A percentile compares a stretch with the other conserved stretches of the same genome.
phyloP scores from a whole-genome alignment of 2,888 invertebrate genomes.

The Prostheceraeus crozeri region DNA sequence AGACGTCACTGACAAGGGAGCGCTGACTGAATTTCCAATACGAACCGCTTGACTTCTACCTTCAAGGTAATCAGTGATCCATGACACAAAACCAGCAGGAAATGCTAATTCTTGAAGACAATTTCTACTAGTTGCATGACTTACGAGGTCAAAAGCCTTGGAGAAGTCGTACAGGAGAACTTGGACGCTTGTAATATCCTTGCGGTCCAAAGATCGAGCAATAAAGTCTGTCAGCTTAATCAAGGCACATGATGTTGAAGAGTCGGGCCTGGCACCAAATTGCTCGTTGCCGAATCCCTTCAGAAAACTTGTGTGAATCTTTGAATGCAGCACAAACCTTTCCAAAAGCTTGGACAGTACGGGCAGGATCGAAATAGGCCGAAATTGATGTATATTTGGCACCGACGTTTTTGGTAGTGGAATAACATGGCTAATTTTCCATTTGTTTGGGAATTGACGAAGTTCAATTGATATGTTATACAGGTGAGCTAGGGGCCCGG shows the following conservation, averaged over 20 bases:
- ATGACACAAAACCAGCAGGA: slow-evolving; percentile 2
- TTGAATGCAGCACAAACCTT: neutral
- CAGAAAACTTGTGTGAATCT: slow-evolving; percentile 1
- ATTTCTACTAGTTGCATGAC: neutral
- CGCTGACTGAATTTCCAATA: slow-evolving; percentile 1
- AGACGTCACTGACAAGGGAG: neutral
- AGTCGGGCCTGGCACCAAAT: slow-evolving; percentile 12
- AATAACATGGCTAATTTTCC: slow-evolving; percentile 6
- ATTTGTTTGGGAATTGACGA: no score
- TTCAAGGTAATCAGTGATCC: neutral
- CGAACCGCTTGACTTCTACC: neutral
- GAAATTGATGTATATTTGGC: neutral
- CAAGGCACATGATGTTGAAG: slow-evolving; percentile 16
- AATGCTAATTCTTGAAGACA: slow-evolving; percentile 6
- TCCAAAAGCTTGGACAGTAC: slow-evolving; percentile 15
- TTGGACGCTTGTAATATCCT: slow-evolving; percentile 8
- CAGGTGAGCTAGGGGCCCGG: no score
- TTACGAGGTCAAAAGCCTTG: slow-evolving; percentile 9
- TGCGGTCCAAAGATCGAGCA: neutral
- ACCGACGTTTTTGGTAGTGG: neutral
- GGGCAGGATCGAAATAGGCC: slow-evolving; percentile 3
- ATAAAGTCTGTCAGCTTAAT: slow-evolving; percentile 1
- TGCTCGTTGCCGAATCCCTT: neutral
- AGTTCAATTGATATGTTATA: no score
- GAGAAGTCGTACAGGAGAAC: slow-evolving; percentile 5